A percentile compares a stretch with the other conserved stretches of the same genome.
Evolutionary conservation across 2,888 invertebrate species (phyloP).

Genomic region (Tachystola acroxantha): DNA sequence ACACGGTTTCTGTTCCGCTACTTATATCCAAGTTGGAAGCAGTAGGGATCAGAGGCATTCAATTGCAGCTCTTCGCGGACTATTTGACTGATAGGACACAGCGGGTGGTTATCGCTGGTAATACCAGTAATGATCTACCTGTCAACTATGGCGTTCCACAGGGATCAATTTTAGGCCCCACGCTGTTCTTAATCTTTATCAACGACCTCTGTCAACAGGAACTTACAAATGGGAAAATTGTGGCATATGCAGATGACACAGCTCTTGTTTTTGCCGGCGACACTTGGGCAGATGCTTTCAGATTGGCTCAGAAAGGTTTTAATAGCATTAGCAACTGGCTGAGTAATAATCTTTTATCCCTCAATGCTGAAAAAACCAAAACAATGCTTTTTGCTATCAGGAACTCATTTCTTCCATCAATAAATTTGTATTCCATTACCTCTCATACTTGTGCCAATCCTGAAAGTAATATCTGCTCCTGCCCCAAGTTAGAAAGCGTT

Average conservation of each 20-base stretch:
- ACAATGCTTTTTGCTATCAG: constrained; percentile 6
- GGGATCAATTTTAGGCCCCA: not conserved
- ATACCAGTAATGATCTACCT: not conserved
- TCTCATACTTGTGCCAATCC: not conserved
- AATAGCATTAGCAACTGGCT: constrained; percentile 3
- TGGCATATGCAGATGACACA: constrained; percentile 10
- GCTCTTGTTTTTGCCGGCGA: constrained; percentile 6
- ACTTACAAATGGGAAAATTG: constrained; percentile 1
- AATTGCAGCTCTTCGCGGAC: not conserved
- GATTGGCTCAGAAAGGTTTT: not conserved
- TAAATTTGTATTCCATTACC: constrained; percentile 1
- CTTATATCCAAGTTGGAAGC: not conserved
- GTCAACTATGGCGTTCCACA: no score
- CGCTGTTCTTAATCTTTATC: not conserved
- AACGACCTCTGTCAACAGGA: no score
- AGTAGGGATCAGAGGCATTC: not conserved
- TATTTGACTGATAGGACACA: no score
- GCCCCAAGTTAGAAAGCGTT: constrained; percentile 1
- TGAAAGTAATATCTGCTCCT: not conserved
- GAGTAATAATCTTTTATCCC: constrained; percentile 6
- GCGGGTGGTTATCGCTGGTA: not conserved
- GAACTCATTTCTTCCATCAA: constrained; percentile 3
- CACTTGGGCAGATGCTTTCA: constrained; percentile 2
- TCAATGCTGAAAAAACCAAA: constrained; percentile 9
- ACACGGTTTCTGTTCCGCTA: no score